A percentile compares a stretch with the other conserved stretches of the same genome.
Evolutionary conservation across 2,113 vertebrate species (phyloP).

Genomic region (Erpornis zantholeuca): DNA sequence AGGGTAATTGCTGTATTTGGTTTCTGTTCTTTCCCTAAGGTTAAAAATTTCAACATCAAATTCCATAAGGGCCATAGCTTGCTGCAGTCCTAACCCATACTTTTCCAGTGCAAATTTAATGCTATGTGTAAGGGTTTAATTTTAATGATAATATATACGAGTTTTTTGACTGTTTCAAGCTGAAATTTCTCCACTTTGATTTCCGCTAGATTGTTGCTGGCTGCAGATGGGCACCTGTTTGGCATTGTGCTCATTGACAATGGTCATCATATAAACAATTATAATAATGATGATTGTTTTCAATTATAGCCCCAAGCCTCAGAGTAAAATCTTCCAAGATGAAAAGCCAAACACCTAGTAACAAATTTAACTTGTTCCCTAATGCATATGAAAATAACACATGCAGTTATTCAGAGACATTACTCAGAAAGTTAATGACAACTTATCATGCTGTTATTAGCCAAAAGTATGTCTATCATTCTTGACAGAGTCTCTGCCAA

Average conservation of each 20-base stretch:
- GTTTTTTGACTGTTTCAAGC: not conserved
- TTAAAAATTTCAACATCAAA: not conserved
- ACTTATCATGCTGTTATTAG: not conserved
- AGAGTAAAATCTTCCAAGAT: not conserved
- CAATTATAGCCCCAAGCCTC: not conserved
- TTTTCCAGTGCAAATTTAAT: not conserved
- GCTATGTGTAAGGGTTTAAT: not conserved
- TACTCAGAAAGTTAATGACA: conserved; percentile 2
- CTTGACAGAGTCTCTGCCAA: not conserved
- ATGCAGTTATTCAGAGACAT: not conserved
- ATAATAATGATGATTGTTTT: not conserved
- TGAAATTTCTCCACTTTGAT: not conserved
- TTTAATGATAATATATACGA: not conserved
- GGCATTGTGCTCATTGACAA: not conserved
- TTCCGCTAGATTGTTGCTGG: not conserved
- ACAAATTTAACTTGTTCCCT: not conserved
- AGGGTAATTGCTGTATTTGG: not conserved
- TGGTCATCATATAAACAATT: not conserved
- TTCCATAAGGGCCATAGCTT: not conserved
- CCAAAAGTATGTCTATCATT: not conserved
- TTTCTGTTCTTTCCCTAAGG: not conserved
- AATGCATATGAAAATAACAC: not conserved
- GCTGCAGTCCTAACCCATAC: not conserved
- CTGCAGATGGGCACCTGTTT: not conserved
- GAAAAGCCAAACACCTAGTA: not conserved